Evolutionary conservation across 2,113 vertebrate species (phyloP).

Genomic region (Apistogramma diplotaenia): DNA sequence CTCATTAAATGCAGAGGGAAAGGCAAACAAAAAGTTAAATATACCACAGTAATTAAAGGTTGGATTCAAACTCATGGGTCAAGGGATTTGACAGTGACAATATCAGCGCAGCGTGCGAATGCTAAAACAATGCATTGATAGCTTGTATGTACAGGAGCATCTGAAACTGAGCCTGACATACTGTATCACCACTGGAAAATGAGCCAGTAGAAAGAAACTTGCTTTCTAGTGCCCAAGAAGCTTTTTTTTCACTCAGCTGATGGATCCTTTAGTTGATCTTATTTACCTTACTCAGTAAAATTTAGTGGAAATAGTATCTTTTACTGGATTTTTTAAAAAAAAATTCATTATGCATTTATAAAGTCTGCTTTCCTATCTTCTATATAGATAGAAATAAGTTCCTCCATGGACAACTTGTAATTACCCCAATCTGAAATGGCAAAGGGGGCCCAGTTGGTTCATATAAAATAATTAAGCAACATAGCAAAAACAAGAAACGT

Average conservation of each 20-base stretch:
- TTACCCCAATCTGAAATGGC: conserved; percentile 10
- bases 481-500: conserved; percentile 36
- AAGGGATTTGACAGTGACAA: background rate
- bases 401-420: conserved; percentile 3
- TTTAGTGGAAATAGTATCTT: background rate
- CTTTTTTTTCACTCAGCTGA: too few relatives aligned
- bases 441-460: conserved; percentile 11
- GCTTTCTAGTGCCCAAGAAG: too few relatives aligned
- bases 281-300: background rate
- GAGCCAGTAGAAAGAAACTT: too few relatives aligned
- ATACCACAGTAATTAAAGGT: background rate
- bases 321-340: background rate
- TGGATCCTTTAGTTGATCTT: background rate
- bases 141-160: background rate
- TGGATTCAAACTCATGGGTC: background rate
- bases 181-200: conserved; percentile 33
- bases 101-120: background rate
- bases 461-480: conserved; percentile 44
- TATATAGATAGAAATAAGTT: background rate
- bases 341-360: background rate
- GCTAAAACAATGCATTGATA: background rate
- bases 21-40: background rate
- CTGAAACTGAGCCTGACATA: conserved; percentile 26
- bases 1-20: background rate
- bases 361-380: background rate